These are phyloP conservation scores for Hexactinellida sp. DNA, from an alignment of 37 sponge, comb jelly and placozoan genomes.

Conservation along the genomic window DNA sequence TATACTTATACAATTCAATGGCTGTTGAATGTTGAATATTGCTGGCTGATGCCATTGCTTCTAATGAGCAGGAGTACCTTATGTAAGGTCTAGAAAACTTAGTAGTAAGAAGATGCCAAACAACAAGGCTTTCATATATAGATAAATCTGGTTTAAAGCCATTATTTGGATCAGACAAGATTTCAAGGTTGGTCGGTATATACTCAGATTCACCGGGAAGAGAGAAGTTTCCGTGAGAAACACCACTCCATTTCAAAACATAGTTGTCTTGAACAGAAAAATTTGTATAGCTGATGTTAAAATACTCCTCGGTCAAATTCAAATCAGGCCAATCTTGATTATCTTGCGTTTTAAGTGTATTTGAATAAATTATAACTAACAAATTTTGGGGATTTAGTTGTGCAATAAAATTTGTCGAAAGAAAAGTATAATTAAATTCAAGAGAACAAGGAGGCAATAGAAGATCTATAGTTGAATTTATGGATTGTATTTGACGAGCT, in stretches of 20 bases:
- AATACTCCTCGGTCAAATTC: background rate
- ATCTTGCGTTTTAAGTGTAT: background rate
- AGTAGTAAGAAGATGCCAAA: background rate
- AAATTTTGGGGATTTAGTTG: background rate
- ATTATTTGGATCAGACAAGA: background rate
- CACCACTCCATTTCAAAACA: background rate
- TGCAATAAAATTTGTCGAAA: background rate
- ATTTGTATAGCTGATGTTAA: background rate
- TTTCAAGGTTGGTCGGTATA: background rate
- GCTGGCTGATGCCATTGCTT: background rate
- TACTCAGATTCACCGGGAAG: background rate
- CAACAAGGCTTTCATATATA: background rate
- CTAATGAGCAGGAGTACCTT: background rate
- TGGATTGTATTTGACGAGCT: background rate
- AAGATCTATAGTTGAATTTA: background rate
- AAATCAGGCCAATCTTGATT: conserved; percentile 5
- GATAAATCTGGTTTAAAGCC: background rate
- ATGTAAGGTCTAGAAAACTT: background rate
- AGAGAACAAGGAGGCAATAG: background rate
- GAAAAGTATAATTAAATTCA: background rate
- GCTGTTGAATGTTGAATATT: background rate
- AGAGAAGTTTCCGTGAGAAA: background rate
- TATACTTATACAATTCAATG: background rate
- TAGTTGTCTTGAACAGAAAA: background rate
- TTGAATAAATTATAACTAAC: background rate